A percentile compares a stretch with the other conserved stretches of the same genome.
Conservation (phyloP, 2,888 invertebrate genomes). For the Polyommatus icarus region DNA sequence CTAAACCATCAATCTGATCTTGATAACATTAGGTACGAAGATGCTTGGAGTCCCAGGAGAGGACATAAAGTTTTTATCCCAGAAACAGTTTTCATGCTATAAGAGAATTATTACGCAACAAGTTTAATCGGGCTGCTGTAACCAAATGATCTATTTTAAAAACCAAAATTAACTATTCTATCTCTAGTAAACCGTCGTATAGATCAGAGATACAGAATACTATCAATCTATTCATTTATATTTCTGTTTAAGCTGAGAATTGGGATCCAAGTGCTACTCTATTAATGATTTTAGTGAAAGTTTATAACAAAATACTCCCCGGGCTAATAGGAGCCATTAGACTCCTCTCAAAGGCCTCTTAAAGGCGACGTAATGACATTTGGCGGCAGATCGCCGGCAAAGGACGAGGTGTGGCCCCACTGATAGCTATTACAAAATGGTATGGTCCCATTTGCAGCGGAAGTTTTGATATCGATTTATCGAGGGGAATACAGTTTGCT, state of each 20-base stretch:
- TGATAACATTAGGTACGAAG: no score
- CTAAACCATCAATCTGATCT: no score
- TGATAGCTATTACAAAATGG: background rate
- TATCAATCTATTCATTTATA: no score
- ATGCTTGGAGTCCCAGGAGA: no score
- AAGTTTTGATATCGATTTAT: background rate
- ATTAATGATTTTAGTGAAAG: slow-evolving; percentile 13
- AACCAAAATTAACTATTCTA: no score
- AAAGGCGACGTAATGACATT: slow-evolving; percentile 44
- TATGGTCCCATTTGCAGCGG: background rate
- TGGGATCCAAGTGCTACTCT: background rate
- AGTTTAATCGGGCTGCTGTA: no score
- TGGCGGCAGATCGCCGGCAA: slow-evolving; percentile 42
- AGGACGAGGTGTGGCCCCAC: slow-evolving; percentile 34
- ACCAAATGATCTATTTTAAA: no score
- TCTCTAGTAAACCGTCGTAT: no score
- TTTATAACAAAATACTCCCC: slow-evolving; percentile 18
- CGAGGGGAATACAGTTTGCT: background rate
- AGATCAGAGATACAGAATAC: no score
- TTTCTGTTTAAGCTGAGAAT: background rate
- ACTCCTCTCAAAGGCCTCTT: slow-evolving; percentile 39
- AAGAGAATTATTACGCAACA: no score
- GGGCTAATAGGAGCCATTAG: slow-evolving; percentile 37
- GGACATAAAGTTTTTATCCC: no score
- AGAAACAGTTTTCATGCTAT: no score